Percentiles rank a stretch among this genome's conserved stretches.
phyloP scores from a whole-genome alignment of 2,113 vertebrate species.

The Oreochromis niloticus region DNA sequence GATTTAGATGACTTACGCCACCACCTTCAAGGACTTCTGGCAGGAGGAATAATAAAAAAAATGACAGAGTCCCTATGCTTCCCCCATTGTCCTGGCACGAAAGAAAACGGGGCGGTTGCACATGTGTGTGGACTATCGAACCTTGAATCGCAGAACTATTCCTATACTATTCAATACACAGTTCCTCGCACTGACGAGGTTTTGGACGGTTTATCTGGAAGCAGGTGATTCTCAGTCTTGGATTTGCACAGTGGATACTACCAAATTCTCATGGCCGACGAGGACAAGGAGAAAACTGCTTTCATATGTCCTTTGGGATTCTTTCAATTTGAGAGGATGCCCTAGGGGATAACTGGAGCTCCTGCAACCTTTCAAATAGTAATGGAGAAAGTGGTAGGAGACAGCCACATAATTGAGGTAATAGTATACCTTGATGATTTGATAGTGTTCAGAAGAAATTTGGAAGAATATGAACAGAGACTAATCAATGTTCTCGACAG shows the following conservation, averaged over 20 bases:
- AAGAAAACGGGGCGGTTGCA: background rate
- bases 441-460: fast-evolving
- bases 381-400: background rate
- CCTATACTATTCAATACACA: background rate
- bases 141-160: background rate
- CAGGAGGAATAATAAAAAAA: background rate
- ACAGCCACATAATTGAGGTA: background rate
- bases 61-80: background rate
- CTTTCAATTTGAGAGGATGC: background rate
- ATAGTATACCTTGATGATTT: background rate
- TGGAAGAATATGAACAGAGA: background rate
- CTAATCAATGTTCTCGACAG: background rate
- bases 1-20: background rate
- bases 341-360: background rate
- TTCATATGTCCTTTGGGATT: background rate
- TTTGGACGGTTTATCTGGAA: background rate
- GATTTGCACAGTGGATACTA: background rate
- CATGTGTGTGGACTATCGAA: background rate
- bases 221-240: background rate
- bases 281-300: background rate
- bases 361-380: background rate
- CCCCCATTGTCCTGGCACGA: background rate
- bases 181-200: background rate
- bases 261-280: background rate
- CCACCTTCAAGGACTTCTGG: background rate